These are phyloP conservation scores for Bradypodion ventrale DNA, from an alignment of 2,797 vertebrate genomes.

Conservation along the genomic window DNA sequence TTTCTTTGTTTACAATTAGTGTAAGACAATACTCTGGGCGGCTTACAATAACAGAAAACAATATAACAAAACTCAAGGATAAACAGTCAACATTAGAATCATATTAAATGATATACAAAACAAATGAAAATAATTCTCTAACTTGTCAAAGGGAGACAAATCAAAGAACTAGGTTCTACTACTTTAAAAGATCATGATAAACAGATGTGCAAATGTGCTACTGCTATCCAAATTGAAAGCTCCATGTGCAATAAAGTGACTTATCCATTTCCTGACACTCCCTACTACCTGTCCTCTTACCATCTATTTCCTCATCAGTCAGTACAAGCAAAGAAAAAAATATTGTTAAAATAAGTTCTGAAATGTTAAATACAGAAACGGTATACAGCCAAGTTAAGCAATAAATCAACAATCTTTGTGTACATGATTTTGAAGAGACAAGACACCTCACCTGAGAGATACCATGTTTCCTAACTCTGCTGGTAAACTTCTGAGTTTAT, in stretches of 20 bases:
- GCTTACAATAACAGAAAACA: no score
- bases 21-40: no score
- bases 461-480: constrained; percentile 99
- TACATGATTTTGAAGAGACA: rapidly evolving
- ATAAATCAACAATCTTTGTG: neutral
- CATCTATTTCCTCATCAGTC: neutral
- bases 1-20: no score
- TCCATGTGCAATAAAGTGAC: neutral
- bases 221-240: neutral
- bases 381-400: neutral
- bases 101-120: no score
- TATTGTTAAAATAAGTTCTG: neutral
- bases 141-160: no score
- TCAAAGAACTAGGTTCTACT: no score
- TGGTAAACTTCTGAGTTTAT: constrained; percentile 99
- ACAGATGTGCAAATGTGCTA: no score
- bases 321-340: neutral
- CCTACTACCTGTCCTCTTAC: neutral
- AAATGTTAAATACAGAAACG: neutral
- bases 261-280: neutral
- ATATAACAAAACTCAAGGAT: no score
- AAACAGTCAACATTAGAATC: no score
- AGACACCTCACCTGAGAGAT: constrained; percentile 90
- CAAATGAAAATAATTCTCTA: no score
- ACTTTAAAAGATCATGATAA: no score